phyloP scores from a whole-genome alignment of 2,113 vertebrate species.

The Blennius ocellaris region DNA sequence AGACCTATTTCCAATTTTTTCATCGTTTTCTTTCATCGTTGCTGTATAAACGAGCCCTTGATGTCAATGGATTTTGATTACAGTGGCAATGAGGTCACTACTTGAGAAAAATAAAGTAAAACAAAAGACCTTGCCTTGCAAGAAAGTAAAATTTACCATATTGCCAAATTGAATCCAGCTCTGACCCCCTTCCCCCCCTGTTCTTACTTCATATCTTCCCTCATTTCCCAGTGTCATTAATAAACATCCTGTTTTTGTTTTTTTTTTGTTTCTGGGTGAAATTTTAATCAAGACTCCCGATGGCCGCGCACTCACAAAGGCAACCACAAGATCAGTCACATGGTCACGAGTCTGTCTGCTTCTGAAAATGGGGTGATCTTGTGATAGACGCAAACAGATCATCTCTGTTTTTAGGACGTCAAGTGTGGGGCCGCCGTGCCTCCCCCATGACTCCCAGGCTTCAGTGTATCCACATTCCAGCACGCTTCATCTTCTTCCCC shows the following conservation, averaged over 20 bases:
- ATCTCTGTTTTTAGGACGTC: slow-evolving; percentile 66
- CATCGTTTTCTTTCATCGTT: no score
- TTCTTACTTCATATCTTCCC: neutral
- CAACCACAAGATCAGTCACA: slow-evolving; percentile 48
- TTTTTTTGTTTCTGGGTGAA: slow-evolving; percentile 30
- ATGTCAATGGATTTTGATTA: no score
- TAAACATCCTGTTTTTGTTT: slow-evolving; percentile 8
- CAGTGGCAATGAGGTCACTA: no score
- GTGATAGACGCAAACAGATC: slow-evolving; percentile 59
- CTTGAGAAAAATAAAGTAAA: no score
- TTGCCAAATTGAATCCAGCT: slow-evolving; percentile 4
- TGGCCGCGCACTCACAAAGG: slow-evolving; percentile 37
- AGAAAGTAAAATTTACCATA: neutral
- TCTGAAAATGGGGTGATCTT: slow-evolving; percentile 42
- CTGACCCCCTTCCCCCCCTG: slow-evolving; percentile 20
- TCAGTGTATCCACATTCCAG: slow-evolving; percentile 22
- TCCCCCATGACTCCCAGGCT: slow-evolving; percentile 47
- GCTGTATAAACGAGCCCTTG: no score
- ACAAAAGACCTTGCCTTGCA: no score
- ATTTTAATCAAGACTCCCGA: slow-evolving; percentile 42
- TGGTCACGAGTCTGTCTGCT: slow-evolving; percentile 10
- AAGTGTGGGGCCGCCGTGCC: slow-evolving; percentile 26
- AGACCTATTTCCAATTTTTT: no score
- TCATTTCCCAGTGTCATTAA: slow-evolving; percentile 14
- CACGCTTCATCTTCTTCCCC: slow-evolving; percentile 12